phyloP scores from a whole-genome alignment of 2,113 vertebrate species.

The Theristicus caerulescens region DNA sequence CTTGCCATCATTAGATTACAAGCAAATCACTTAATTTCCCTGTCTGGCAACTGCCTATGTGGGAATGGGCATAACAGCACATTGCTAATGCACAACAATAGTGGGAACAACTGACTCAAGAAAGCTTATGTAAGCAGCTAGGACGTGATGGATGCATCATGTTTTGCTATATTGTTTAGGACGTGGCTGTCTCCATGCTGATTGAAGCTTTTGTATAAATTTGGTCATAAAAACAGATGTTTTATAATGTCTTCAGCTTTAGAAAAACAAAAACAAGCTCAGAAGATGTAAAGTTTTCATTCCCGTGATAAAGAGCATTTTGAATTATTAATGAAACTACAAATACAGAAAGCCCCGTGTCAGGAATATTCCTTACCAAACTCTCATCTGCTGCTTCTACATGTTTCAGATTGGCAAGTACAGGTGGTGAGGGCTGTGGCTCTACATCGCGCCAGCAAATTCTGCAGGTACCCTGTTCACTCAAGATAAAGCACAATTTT shows the following conservation, averaged over 20 bases:
- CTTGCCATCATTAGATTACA: neutral
- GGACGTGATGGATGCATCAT: neutral
- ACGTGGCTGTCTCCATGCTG: neutral
- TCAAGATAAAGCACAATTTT: neutral
- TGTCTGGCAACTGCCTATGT: neutral
- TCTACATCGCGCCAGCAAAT: neutral
- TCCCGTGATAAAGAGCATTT: neutral
- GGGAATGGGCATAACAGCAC: neutral
- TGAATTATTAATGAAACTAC: neutral
- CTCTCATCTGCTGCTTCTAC: neutral
- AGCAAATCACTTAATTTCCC: neutral
- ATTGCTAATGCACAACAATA: neutral
- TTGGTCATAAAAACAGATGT: neutral
- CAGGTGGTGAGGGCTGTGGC: neutral
- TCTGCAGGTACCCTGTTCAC: neutral
- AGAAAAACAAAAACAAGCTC: neutral
- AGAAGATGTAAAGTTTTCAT: neutral
- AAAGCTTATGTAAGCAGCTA: neutral
- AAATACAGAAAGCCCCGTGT: neutral
- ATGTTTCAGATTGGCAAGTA: neutral
- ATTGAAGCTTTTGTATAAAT: neutral
- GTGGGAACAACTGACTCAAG: neutral
- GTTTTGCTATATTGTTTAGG: neutral
- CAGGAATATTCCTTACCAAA: neutral
- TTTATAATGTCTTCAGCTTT: neutral